Conservation (phyloP, 2,888 invertebrate genomes). For the Frankliniella fusca region DNA sequence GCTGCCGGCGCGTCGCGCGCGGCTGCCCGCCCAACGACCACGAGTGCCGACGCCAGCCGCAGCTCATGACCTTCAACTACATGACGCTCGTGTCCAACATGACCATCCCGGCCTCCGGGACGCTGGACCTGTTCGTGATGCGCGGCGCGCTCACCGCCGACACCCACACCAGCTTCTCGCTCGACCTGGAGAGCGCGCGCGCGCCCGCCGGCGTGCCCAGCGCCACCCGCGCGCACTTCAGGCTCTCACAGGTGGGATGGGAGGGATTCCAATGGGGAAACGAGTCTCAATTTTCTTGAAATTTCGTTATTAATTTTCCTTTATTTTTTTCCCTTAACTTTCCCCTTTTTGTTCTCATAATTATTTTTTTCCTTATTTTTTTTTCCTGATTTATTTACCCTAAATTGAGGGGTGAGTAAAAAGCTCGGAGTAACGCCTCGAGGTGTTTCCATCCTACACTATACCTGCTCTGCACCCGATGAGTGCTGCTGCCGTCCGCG, state of each 20-base stretch:
- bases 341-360: too few relatives aligned
- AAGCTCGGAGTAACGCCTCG: too few relatives aligned
- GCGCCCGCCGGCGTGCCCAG: conserved; percentile 57
- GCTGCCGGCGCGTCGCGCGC: conserved; percentile 69
- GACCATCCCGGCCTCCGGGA: conserved; percentile 55
- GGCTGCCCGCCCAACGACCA: conserved; percentile 68
- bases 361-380: too few relatives aligned
- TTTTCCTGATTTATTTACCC: too few relatives aligned
- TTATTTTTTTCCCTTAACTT: too few relatives aligned
- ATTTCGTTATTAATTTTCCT: too few relatives aligned
- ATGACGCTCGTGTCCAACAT: conserved; percentile 85
- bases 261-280: too few relatives aligned
- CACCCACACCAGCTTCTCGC: conserved; percentile 68
- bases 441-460: too few relatives aligned
- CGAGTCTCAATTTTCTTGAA: too few relatives aligned
- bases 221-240: conserved; percentile 48
- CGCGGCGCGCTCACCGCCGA: conserved; percentile 70
- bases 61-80: conserved; percentile 88
- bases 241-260: conserved; percentile 50
- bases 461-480: too few relatives aligned
- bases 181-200: conserved; percentile 60
- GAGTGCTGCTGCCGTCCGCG: too few relatives aligned
- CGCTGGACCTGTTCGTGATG: conserved; percentile 81
- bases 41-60: conserved; percentile 72
- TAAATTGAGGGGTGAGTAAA: too few relatives aligned